phyloP scores from a whole-genome alignment of 2,888 invertebrate species.

The Calameuta idolon region DNA sequence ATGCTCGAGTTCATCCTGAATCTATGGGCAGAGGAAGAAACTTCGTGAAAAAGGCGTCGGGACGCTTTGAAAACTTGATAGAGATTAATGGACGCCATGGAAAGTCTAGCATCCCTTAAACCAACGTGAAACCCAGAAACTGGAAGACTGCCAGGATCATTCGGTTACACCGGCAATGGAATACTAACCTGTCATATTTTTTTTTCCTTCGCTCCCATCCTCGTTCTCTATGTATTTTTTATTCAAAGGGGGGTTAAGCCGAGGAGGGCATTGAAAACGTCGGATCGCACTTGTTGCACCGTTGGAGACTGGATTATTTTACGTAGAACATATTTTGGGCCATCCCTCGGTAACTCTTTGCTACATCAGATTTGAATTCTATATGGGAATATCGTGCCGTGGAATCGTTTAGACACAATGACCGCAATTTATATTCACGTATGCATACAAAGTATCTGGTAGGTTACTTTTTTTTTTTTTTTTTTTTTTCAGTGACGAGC shows the following conservation, averaged over 20 bases:
- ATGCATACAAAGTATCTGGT: neutral
- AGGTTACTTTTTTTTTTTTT: too few relatives aligned
- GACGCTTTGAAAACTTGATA: neutral
- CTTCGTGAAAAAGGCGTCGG: neutral
- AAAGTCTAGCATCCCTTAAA: neutral
- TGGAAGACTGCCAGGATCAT: neutral
- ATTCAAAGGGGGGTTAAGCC: neutral
- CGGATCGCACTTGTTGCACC: neutral
- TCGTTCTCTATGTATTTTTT: neutral
- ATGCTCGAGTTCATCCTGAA: constrained; percentile 21
- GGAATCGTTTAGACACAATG: neutral
- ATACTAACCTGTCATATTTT: neutral
- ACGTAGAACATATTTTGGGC: neutral
- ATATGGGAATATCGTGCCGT: neutral
- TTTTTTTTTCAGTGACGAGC: neutral
- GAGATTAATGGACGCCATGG: neutral
- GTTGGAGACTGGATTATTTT: neutral
- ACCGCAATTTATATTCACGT: neutral
- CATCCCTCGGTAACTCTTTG: neutral
- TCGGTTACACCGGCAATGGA: neutral
- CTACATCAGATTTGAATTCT: neutral
- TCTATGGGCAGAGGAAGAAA: neutral
- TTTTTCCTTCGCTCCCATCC: neutral
- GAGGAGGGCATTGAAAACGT: neutral
- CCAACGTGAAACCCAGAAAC: neutral